Evolutionary conservation across 2,797 vertebrate genomes (phyloP), one percentile per base, ranked within the genome.

Genomic region (Acestrorhynchus altus): DNA sequence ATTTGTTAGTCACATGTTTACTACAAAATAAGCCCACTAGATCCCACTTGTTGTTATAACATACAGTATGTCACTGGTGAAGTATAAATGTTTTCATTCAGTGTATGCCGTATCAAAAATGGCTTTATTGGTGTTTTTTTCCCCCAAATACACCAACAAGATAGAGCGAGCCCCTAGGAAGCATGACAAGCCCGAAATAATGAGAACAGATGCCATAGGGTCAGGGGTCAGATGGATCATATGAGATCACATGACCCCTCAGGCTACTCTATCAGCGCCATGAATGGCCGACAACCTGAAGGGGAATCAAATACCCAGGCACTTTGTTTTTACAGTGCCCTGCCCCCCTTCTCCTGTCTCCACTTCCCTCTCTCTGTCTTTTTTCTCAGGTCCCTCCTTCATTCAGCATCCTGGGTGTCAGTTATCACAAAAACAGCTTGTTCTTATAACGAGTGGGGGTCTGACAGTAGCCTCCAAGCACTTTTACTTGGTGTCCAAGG

Each of bases 401-500:
- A 64, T 78, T 81, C 74, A 72, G 63, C 47, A 59, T 85, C 86
- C 87, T 90, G 89, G 91, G 91, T 94, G 91, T 94, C 92, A 88
- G 90, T 93, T 94, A 93, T 93, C 92, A 92, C 85, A 88, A 92
- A 91, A 93, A 93, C 92, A 94, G 92, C 92, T 93, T 94, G 92
- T 93, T 94, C 90, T 90, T 93, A 94, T 94, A 94, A 94, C 91
- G n/a, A n/a, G n/a, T 87, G 89, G 86, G 89, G 85, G 88, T 91
- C 88, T 93, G 91, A 92, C 92, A 92, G 90, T 83, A 81, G 83
- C 86, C 83, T 80, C 81, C 40, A 77, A 67, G 73, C 80, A 81
- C 52, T 77, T 93, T 90, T 92, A 92, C 92, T 91, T 91, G 87
- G 85, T 87, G 91, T 89, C 83, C 87, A 90, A 90, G 88, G 88